Evolutionary conservation across 1,140 invertebrate genomes (phyloP).

Genomic region (Battus philenor): DNA sequence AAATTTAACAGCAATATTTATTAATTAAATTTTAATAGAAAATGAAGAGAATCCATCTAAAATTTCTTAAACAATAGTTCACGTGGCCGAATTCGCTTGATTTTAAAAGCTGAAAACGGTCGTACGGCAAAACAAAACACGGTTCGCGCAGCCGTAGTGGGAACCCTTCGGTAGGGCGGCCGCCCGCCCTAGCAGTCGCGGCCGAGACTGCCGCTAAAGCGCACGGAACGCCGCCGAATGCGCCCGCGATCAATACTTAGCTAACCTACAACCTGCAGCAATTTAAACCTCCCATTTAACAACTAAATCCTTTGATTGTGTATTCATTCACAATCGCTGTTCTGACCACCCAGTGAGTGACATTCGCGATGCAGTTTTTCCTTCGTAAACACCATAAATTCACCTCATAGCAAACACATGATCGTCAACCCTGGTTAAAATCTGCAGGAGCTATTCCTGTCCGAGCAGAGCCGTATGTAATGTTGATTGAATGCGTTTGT

Average conservation of each 20-base stretch:
- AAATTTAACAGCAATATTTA: too few relatives aligned
- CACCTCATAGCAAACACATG: slow-evolving; percentile 56
- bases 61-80: slow-evolving; percentile 40
- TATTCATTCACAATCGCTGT: not conserved
- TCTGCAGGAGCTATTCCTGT: slow-evolving; percentile 38
- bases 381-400: slow-evolving; percentile 42
- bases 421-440: slow-evolving; percentile 32
- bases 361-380: slow-evolving; percentile 36
- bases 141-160: slow-evolving; percentile 50
- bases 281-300: slow-evolving; percentile 25
- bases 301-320: slow-evolving; percentile 17
- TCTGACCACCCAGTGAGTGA: slow-evolving; percentile 15
- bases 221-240: slow-evolving; percentile 31
- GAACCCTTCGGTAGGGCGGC: slow-evolving; percentile 30
- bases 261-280: slow-evolving; percentile 26
- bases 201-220: slow-evolving; percentile 53
- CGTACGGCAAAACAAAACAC: slow-evolving; percentile 42
- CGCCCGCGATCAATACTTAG: slow-evolving; percentile 48
- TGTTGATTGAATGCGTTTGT: slow-evolving; percentile 22
- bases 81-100: slow-evolving; percentile 32
- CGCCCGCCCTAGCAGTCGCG: slow-evolving; percentile 47
- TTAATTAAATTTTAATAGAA: too few relatives aligned
- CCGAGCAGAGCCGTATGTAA: slow-evolving; percentile 6
- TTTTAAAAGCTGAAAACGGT: slow-evolving; percentile 27
- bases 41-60: too few relatives aligned